phyloP scores from a whole-genome alignment of 2,113 vertebrate species.

The Pelusios castaneus region DNA sequence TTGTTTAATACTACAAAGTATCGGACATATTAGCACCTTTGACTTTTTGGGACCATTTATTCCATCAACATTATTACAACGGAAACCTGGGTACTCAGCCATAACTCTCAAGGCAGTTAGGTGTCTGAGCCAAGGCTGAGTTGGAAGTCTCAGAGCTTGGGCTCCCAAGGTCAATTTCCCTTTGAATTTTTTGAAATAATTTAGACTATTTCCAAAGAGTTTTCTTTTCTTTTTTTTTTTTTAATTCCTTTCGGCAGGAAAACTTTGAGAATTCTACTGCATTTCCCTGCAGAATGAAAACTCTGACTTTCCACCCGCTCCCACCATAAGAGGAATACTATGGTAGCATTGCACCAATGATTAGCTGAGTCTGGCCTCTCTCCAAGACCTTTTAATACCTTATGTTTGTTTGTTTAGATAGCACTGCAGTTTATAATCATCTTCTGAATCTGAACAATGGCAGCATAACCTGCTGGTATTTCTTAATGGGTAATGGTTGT shows the following conservation, averaged over 20 bases:
- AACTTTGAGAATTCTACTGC: background rate
- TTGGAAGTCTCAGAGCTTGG: background rate
- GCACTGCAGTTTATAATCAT: background rate
- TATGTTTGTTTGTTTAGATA: background rate
- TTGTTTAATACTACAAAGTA: background rate
- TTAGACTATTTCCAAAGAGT: background rate
- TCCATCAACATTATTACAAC: background rate
- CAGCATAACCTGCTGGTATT: background rate
- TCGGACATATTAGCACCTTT: background rate
- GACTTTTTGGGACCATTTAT: background rate
- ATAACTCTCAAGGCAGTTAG: background rate
- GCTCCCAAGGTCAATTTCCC: background rate
- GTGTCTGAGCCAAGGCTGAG: background rate
- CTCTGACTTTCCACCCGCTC: background rate
- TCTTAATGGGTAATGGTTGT: background rate
- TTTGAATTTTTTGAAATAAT: background rate
- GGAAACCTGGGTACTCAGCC: background rate
- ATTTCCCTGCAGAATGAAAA: background rate
- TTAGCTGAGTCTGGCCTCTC: background rate
- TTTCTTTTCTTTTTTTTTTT: too few species aligned
- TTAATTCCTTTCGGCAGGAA: background rate
- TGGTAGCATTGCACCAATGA: background rate
- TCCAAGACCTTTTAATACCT: background rate
- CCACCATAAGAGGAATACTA: background rate
- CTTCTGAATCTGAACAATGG: background rate